Percentiles rank a stretch among this genome's conserved stretches.
These are phyloP conservation scores for Rhea pennata DNA, from an alignment of 2,113 vertebrate species.

Conservation along the genomic window DNA sequence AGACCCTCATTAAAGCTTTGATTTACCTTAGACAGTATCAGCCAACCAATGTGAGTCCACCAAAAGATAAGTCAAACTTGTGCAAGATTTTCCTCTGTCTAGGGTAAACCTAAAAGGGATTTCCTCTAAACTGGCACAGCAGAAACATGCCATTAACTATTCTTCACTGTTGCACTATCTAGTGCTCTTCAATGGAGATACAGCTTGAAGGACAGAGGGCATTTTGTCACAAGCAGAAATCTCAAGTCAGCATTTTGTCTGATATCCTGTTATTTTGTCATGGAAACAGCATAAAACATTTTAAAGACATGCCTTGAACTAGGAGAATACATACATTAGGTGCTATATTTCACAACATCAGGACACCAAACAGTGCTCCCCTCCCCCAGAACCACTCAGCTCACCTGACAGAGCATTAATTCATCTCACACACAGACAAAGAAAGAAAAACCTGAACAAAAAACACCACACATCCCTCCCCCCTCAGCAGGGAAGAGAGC, in stretches of 20 bases:
- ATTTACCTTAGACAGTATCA: background rate
- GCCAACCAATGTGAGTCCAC: background rate
- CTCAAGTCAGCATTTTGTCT: slow-evolving; percentile 1
- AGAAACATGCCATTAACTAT: slow-evolving; percentile 29
- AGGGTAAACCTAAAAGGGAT: background rate
- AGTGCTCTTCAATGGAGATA: background rate
- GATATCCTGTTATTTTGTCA: slow-evolving; percentile 1
- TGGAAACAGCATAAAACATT: background rate
- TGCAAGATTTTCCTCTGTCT: background rate
- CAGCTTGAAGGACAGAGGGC: slow-evolving; percentile 34
- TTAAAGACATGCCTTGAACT: background rate
- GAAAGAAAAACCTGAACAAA: background rate
- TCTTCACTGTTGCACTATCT: background rate
- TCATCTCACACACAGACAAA: background rate
- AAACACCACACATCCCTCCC: background rate
- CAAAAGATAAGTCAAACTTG: slow-evolving; percentile 32
- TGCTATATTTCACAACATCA: background rate
- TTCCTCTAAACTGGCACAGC: background rate
- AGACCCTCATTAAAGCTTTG: background rate
- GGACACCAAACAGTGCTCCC: background rate
- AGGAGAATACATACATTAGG: background rate
- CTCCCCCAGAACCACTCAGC: background rate
- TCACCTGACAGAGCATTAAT: background rate
- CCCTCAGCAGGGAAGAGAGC: background rate
- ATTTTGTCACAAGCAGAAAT: background rate